Percentiles rank a stretch among this genome's conserved stretches.
Evolutionary conservation across 2,888 invertebrate genomes (phyloP).

Genomic region (Cantharis rufa): DNA sequence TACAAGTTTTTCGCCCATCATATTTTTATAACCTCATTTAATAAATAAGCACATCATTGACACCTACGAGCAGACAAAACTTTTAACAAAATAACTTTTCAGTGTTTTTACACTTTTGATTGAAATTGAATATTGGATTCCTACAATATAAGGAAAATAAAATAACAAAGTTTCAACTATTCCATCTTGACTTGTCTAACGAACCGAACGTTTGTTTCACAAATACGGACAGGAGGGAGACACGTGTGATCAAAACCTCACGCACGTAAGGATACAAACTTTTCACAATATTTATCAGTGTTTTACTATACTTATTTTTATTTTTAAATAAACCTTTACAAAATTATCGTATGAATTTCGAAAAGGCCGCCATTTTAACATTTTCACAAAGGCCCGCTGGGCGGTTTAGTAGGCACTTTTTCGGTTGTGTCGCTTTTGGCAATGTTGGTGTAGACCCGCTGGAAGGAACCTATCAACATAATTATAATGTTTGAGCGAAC

Average conservation of each 20-base stretch:
- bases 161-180: slow-evolving; percentile 32
- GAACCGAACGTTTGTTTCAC: slow-evolving; percentile 49
- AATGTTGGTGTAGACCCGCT: no score
- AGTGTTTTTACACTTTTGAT: slow-evolving; percentile 27
- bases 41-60: background rate
- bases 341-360: no score
- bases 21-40: background rate
- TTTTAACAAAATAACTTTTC: slow-evolving; percentile 16
- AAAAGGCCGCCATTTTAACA: no score
- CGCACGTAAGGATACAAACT: slow-evolving; percentile 8
- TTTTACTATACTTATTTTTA: background rate
- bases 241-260: slow-evolving; percentile 31
- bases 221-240: slow-evolving; percentile 34
- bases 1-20: background rate
- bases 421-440: no score
- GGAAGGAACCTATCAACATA: background rate
- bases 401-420: no score
- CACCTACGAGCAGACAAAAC: slow-evolving; percentile 11
- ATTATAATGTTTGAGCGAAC: background rate
- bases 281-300: background rate
- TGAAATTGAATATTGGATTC: slow-evolving; percentile 26
- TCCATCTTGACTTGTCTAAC: slow-evolving; percentile 47
- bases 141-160: slow-evolving; percentile 30
- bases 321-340: background rate
- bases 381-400: no score